Evolutionary conservation across 1,140 invertebrate genomes (phyloP).

Genomic region (Megalonaias nervosa): DNA sequence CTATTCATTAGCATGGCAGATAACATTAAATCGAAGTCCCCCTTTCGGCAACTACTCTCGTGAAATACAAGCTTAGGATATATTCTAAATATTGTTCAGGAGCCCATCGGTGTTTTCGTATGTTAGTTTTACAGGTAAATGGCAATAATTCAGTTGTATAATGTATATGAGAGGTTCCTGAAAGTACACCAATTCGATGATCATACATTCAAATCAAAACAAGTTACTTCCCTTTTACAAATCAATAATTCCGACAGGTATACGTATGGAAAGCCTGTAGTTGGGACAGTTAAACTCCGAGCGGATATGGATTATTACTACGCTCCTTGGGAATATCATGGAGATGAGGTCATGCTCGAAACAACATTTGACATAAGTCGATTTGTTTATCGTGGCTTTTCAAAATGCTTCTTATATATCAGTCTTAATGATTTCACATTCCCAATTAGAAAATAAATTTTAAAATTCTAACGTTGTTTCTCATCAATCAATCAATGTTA

Average conservation of each 20-base stretch:
- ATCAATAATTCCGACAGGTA: background rate
- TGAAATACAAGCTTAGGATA: no score
- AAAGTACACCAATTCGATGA: background rate
- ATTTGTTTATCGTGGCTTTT: no score
- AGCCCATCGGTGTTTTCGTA: background rate
- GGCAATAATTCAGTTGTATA: background rate
- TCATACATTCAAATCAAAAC: background rate
- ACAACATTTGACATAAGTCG: slow-evolving; percentile 14
- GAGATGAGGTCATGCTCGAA: slow-evolving; percentile 31
- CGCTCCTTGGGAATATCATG: slow-evolving; percentile 19
- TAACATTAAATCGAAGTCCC: no score
- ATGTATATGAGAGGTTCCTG: background rate
- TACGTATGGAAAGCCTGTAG: slow-evolving; percentile 27
- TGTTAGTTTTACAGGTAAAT: no score
- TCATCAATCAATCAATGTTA: no score
- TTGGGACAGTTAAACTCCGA: slow-evolving; percentile 16
- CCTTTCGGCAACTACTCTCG: no score
- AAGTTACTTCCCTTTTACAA: background rate
- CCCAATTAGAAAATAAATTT: no score
- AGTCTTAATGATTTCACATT: no score
- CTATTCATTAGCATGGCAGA: no score
- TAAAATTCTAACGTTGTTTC: no score
- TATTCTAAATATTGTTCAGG: background rate
- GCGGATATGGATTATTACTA: slow-evolving; percentile 17
- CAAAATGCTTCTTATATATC: no score